phyloP scores from a whole-genome alignment of 2,888 invertebrate species.

The Carterocephalus palaemon region DNA sequence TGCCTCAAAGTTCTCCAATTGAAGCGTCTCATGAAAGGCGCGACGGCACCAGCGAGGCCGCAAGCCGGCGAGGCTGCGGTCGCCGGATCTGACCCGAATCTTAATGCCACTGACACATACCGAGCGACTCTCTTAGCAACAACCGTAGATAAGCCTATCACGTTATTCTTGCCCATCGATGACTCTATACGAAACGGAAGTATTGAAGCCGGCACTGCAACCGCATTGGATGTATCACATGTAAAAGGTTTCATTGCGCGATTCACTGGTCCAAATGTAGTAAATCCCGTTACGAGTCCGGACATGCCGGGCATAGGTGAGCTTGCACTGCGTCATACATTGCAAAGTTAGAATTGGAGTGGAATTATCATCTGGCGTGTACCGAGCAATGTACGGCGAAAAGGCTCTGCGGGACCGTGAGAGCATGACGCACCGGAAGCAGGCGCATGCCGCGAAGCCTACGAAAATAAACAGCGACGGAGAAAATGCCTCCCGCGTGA shows the following conservation, averaged over 20 bases:
- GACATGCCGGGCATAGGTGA: constrained; percentile 27
- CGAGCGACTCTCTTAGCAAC: neutral
- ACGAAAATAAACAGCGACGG: constrained; percentile 18
- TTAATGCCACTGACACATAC: neutral
- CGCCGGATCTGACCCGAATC: constrained; percentile 28
- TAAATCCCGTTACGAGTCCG: constrained; percentile 17
- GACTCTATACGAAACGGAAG: neutral
- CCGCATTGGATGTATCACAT: constrained; percentile 1
- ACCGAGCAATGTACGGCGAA: constrained; percentile 15
- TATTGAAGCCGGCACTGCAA: neutral
- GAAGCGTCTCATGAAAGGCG: constrained; percentile 3
- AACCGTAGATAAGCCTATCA: neutral
- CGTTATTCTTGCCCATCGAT: neutral
- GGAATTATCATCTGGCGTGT: neutral
- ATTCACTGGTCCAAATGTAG: constrained; percentile 12
- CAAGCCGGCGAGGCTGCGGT: constrained; percentile 32
- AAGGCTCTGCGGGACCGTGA: constrained; percentile 20
- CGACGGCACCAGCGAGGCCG: constrained; percentile 1
- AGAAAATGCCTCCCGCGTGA: constrained; percentile 23
- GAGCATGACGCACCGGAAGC: constrained; percentile 37
- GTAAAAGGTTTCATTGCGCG: neutral
- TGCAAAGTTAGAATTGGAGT: neutral
- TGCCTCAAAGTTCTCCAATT: constrained; percentile 1
- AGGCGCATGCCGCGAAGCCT: constrained; percentile 30
- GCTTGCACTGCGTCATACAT: constrained; percentile 7